Evolutionary conservation across 2,113 vertebrate genomes (phyloP).

Genomic region (Hippocampus abdominalis): DNA sequence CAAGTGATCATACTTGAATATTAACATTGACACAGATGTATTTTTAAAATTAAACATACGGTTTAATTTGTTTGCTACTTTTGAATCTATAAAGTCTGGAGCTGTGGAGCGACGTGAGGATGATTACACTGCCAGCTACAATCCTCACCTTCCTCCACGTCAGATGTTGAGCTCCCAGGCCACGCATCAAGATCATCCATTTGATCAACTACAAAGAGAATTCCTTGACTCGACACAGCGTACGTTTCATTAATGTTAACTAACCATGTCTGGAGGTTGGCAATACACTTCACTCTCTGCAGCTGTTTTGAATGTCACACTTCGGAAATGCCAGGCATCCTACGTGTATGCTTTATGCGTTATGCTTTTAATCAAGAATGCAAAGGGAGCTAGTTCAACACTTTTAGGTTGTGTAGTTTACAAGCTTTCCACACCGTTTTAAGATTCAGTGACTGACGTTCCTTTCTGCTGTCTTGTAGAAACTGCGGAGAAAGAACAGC

Average conservation of each 20-base stretch:
- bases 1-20: neutral
- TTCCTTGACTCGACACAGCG: conserved; percentile 81
- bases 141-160: conserved; percentile 75
- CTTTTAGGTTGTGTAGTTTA: neutral
- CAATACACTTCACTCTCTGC: neutral
- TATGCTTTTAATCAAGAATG: neutral
- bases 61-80: conserved; percentile 6
- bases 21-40: too few species aligned
- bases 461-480: conserved; percentile 62
- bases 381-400: too few species aligned
- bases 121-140: conserved; percentile 80
- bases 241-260: conserved; percentile 62
- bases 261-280: neutral
- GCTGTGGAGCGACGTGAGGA: conserved; percentile 55
- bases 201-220: conserved; percentile 82
- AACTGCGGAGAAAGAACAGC: conserved; percentile 80
- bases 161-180: conserved; percentile 66
- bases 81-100: conserved; percentile 60
- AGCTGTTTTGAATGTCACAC: neutral
- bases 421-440: neutral
- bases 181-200: conserved; percentile 61
- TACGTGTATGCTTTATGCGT: neutral
- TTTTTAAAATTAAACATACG: neutral
- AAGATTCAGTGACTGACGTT: neutral
- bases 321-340: too few species aligned